These are phyloP conservation scores for Calyptommatus sinebrachiatus DNA, from an alignment of 2,113 vertebrate species.

Conservation along the genomic window DNA sequence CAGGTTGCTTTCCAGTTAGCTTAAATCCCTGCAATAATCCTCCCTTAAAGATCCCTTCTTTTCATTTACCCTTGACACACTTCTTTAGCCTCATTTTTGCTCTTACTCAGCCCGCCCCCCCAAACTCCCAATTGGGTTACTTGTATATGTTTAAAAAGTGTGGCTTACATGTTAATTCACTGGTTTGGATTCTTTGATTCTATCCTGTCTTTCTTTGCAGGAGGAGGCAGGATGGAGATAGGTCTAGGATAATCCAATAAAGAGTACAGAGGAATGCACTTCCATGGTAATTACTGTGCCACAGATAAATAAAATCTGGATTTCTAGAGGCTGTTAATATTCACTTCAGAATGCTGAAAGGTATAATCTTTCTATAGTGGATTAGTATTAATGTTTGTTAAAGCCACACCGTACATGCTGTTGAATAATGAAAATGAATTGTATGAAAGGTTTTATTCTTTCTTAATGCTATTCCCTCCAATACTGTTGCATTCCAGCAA, in stretches of 20 bases:
- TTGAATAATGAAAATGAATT: not conserved
- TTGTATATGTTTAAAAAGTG: not conserved
- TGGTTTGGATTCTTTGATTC: not conserved
- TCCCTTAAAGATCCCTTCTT: not conserved
- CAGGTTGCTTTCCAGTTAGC: constrained; percentile 7
- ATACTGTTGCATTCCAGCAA: not conserved
- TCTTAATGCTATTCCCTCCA: not conserved
- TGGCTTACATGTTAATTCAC: not conserved
- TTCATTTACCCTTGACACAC: not conserved
- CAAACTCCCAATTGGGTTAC: not conserved
- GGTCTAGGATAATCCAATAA: constrained; percentile 7
- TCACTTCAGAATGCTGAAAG: constrained; percentile 11
- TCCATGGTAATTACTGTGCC: not conserved
- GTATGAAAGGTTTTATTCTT: not conserved
- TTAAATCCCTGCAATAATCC: not conserved
- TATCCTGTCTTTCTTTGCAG: not conserved
- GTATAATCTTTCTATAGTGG: constrained; percentile 2
- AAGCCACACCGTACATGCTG: not conserved
- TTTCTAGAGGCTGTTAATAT: not conserved
- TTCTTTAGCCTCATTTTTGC: not conserved
- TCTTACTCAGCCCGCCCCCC: no score
- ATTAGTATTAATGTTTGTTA: constrained; percentile 3
- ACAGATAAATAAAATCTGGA: not conserved
- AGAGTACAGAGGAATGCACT: not conserved
- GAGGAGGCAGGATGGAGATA: no score